A percentile compares a stretch with the other conserved stretches of the same genome.
phyloP scores from a whole-genome alignment of 2,888 invertebrate species.

The Brachyptera putata region DNA sequence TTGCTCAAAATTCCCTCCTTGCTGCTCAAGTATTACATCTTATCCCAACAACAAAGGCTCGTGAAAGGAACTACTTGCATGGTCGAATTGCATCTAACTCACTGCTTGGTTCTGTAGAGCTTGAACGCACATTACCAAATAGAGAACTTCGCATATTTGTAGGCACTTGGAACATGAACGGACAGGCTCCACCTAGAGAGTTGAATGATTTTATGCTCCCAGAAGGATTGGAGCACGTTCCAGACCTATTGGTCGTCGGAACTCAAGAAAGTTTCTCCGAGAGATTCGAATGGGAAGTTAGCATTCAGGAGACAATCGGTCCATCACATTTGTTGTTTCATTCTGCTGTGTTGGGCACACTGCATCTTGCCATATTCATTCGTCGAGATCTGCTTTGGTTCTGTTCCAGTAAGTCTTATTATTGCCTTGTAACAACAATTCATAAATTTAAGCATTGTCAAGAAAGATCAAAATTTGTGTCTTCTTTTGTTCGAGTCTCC shows the following conservation, averaged over 20 bases:
- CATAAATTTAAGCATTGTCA: no score
- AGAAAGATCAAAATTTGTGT: no score
- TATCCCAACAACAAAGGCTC: slow-evolving; percentile 76
- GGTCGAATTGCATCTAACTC: slow-evolving; percentile 77
- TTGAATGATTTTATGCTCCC: slow-evolving; percentile 89
- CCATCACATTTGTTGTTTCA: slow-evolving; percentile 89
- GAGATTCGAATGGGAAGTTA: slow-evolving; percentile 82
- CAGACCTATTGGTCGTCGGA: slow-evolving; percentile 88
- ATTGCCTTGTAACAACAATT: no score
- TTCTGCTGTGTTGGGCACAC: slow-evolving; percentile 78
- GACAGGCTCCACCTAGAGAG: slow-evolving; percentile 61
- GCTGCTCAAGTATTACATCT: slow-evolving; percentile 76
- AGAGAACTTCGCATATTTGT: slow-evolving; percentile 83
- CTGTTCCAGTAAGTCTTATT: slow-evolving; percentile 67
- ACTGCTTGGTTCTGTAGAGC: slow-evolving; percentile 75
- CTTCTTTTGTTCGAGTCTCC: no score
- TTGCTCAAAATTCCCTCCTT: slow-evolving; percentile 68
- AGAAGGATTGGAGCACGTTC: slow-evolving; percentile 75
- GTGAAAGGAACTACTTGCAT: slow-evolving; percentile 77
- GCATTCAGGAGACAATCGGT: slow-evolving; percentile 87
- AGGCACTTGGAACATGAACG: slow-evolving; percentile 97
- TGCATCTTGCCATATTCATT: slow-evolving; percentile 84
- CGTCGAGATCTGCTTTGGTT: slow-evolving; percentile 94
- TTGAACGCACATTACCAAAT: slow-evolving; percentile 81
- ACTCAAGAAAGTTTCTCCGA: slow-evolving; percentile 92